These are phyloP conservation scores for Rotaria magnacalcarata DNA, from an alignment of 2,888 invertebrate species.

Conservation along the genomic window DNA sequence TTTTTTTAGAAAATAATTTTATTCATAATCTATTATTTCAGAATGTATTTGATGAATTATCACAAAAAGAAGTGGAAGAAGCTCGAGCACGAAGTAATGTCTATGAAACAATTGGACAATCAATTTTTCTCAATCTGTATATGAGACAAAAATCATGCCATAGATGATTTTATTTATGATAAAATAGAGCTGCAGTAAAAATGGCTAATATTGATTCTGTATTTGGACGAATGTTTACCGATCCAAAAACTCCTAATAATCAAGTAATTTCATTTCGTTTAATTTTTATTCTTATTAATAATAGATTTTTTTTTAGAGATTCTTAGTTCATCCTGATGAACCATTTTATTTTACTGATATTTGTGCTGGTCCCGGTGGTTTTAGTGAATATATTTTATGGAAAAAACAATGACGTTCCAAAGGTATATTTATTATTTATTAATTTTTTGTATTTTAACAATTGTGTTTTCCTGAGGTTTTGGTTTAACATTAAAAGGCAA, in stretches of 20 bases:
- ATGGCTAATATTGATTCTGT: conserved; percentile 94
- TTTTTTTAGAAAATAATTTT: no score
- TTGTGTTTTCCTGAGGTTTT: conserved; percentile 61
- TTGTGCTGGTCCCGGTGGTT: conserved; percentile 94
- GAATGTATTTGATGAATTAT: conserved; percentile 43
- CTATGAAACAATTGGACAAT: conserved; percentile 82
- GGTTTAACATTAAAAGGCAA: conserved; percentile 81
- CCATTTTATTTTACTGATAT: conserved; percentile 86
- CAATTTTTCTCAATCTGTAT: conserved; percentile 75
- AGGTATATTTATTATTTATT: conserved; percentile 62
- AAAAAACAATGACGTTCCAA: conserved; percentile 69
- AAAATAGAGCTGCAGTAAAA: conserved; percentile 75
- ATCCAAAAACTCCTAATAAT: conserved; percentile 66
- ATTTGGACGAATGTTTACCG: conserved; percentile 81
- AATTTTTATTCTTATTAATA: no score
- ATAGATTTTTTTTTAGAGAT: conserved; percentile 48
- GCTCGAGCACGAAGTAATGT: conserved; percentile 83
- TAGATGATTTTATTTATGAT: background rate
- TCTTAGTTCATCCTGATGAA: conserved; percentile 58
- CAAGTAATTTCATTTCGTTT: background rate
- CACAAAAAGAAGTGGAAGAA: conserved; percentile 51
- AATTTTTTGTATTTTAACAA: no score
- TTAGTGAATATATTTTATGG: conserved; percentile 89
- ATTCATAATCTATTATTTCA: background rate
- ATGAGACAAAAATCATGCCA: background rate